A percentile compares a stretch with the other conserved stretches of the same genome.
Evolutionary conservation across 2,113 vertebrate genomes (phyloP).

Genomic region (Irena cyanogastra): DNA sequence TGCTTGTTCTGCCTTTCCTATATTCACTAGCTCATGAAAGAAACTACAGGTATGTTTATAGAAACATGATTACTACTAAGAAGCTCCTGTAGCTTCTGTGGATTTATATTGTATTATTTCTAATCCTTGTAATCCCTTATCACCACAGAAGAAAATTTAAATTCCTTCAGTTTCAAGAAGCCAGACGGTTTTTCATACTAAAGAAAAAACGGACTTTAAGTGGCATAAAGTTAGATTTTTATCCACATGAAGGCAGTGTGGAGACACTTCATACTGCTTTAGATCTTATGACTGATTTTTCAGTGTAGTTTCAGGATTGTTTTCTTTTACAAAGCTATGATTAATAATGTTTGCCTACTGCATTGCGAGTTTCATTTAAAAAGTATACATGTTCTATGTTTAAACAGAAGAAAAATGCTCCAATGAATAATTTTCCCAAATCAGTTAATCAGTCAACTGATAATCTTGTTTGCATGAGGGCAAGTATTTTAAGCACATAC

Average conservation of each 20-base stretch:
- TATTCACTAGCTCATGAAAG: not conserved
- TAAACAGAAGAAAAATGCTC: not conserved
- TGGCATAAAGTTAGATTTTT: not conserved
- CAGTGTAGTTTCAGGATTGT: not conserved
- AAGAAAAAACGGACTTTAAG: not conserved
- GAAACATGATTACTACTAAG: not conserved
- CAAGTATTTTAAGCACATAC: not conserved
- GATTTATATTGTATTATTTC: not conserved
- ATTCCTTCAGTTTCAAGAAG: not conserved
- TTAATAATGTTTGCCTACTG: not conserved
- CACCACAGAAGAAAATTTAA: not conserved
- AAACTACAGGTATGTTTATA: not conserved
- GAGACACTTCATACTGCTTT: not conserved
- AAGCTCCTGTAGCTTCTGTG: not conserved
- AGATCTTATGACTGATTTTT: not conserved
- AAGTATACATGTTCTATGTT: accelerated
- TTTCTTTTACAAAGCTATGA: not conserved
- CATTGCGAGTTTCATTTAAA: not conserved
- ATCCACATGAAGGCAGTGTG: constrained; percentile 46
- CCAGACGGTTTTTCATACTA: not conserved
- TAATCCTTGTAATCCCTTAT: not conserved
- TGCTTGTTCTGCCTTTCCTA: not conserved
- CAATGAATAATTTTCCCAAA: not conserved
- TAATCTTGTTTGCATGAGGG: not conserved
- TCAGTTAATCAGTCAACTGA: not conserved